Percentiles rank a stretch among this genome's conserved stretches.
phyloP scores from a whole-genome alignment of 2,888 invertebrate genomes.

The Morpho achilles region DNA sequence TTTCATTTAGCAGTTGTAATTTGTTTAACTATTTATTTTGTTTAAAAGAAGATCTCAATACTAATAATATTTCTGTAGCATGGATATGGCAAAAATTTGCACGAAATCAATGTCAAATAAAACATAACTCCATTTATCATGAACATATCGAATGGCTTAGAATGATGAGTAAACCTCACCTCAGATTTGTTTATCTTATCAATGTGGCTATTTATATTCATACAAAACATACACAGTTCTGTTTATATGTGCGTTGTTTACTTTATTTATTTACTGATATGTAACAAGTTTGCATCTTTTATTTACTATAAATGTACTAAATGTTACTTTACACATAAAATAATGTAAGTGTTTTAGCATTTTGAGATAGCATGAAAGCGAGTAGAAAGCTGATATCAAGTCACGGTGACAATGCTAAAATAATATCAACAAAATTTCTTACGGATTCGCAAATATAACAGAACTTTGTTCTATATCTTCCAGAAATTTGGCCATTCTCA shows the following conservation, averaged over 20 bases:
- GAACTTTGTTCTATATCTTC: constrained; percentile 55
- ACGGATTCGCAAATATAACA: constrained; percentile 61
- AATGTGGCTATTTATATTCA: constrained; percentile 1
- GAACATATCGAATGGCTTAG: background rate
- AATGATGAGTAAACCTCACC: background rate
- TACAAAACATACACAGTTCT: constrained; percentile 1
- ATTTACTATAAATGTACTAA: no score
- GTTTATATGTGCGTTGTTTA: constrained; percentile 2
- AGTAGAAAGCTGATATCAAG: constrained; percentile 36
- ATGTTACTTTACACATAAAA: background rate
- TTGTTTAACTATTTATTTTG: no score
- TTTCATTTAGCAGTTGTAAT: no score
- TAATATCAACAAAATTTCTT: constrained; percentile 47
- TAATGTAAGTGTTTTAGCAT: background rate
- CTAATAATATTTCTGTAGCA: no score
- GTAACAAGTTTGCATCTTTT: background rate
- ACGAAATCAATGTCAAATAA: constrained; percentile 1
- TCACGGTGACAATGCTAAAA: constrained; percentile 43
- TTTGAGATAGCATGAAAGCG: constrained; percentile 37
- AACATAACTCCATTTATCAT: background rate
- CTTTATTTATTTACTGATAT: constrained; percentile 2
- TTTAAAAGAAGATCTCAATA: no score
- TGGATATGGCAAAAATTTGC: background rate
- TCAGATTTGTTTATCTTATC: constrained; percentile 1
- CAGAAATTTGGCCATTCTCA: constrained; percentile 38